Conservation (phyloP, 2,113 vertebrate species). For the Protobothrops flavoviridis region DNA sequence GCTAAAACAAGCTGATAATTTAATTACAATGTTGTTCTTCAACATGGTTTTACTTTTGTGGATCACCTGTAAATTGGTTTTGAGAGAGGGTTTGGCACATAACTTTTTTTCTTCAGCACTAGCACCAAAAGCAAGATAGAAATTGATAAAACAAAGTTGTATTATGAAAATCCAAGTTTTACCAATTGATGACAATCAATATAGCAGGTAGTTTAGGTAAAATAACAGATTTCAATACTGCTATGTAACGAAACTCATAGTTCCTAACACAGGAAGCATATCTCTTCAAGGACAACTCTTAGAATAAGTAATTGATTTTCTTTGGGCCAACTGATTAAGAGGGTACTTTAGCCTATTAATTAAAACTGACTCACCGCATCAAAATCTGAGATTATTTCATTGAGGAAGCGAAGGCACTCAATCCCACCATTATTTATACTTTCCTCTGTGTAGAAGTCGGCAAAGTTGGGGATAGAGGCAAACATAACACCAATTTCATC, state of each 20-base stretch:
- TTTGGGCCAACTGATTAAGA: not conserved
- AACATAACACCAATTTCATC: slow-evolving; percentile 98
- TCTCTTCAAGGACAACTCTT: not conserved
- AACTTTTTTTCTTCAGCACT: not conserved
- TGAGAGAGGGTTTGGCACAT: not conserved
- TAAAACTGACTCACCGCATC: slow-evolving; percentile 81
- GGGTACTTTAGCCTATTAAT: not conserved
- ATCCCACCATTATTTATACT: slow-evolving; percentile 97
- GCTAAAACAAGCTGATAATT: not conserved
- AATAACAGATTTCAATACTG: not conserved
- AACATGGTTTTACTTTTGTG: not conserved
- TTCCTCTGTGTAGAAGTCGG: slow-evolving; percentile 96
- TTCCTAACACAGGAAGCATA: not conserved
- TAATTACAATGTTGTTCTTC: not conserved
- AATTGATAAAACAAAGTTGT: not conserved
- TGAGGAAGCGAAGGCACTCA: slow-evolving; percentile 94
- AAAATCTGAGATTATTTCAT: slow-evolving; percentile 97
- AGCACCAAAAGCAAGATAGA: not conserved
- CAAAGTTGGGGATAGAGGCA: slow-evolving; percentile 96
- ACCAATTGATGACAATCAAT: not conserved
- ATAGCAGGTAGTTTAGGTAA: not conserved
- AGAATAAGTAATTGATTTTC: not conserved
- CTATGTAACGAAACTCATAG: not conserved
- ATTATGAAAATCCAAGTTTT: not conserved
- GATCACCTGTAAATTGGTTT: not conserved